Evolutionary conservation across 1,140 invertebrate species (phyloP).

Genomic region (Gryon sp.): DNA sequence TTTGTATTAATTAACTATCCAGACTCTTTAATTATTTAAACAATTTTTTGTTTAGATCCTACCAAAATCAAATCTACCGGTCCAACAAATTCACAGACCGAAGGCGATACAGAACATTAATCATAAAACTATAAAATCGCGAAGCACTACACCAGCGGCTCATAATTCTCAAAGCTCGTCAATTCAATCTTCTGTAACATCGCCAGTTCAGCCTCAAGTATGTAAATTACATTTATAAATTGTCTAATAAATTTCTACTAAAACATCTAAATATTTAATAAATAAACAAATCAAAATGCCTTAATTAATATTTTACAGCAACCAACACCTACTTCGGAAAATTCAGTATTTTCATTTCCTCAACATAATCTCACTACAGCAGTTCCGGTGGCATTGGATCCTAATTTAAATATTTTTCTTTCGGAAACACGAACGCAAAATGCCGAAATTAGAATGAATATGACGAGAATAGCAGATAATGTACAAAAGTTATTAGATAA

Average conservation of each 20-base stretch:
- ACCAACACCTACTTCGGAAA: slow-evolving; percentile 67
- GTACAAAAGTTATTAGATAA: slow-evolving; percentile 77
- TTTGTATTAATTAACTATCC: neutral
- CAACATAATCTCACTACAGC: slow-evolving; percentile 63
- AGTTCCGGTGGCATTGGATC: slow-evolving; percentile 66
- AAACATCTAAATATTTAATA: neutral
- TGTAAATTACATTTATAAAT: neutral
- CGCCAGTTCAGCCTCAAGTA: slow-evolving; percentile 61
- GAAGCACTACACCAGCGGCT: slow-evolving; percentile 35
- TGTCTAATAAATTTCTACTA: neutral
- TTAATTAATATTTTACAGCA: slow-evolving; percentile 61
- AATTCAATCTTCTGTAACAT: slow-evolving; percentile 51
- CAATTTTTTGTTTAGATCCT: slow-evolving; percentile 53
- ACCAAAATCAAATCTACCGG: slow-evolving; percentile 36
- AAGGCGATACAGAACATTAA: slow-evolving; percentile 31
- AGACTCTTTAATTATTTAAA: neutral
- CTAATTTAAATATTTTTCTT: slow-evolving; percentile 74
- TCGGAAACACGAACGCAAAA: slow-evolving; percentile 77
- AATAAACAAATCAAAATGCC: slow-evolving; percentile 3
- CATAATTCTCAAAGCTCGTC: slow-evolving; percentile 53
- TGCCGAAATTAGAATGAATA: slow-evolving; percentile 77
- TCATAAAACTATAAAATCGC: slow-evolving; percentile 44
- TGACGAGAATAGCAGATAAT: slow-evolving; percentile 77
- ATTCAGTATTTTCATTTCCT: slow-evolving; percentile 66
- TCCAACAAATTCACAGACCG: slow-evolving; percentile 36